phyloP scores from a whole-genome alignment of 2,888 invertebrate species.

The Smittia aterrima region DNA sequence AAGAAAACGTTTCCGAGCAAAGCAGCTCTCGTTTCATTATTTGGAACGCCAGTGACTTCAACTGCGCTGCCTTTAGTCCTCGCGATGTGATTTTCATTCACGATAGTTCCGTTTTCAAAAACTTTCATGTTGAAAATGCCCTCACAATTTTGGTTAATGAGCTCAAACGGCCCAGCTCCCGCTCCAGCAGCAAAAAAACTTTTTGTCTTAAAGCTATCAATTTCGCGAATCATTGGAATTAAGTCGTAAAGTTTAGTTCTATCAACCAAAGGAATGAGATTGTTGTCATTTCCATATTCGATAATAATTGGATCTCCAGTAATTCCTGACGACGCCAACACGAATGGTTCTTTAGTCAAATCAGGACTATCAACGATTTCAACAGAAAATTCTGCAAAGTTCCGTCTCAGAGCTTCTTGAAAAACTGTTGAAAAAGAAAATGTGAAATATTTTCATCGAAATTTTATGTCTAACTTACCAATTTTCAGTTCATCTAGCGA shows the following conservation, averaged over 20 bases:
- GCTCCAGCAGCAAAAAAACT: slow-evolving; percentile 75
- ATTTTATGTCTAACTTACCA: neutral
- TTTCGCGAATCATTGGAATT: slow-evolving; percentile 57
- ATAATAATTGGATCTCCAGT: slow-evolving; percentile 66
- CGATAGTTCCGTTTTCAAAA: slow-evolving; percentile 56
- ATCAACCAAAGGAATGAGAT: slow-evolving; percentile 71
- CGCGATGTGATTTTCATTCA: slow-evolving; percentile 70
- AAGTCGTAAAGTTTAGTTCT: slow-evolving; percentile 76
- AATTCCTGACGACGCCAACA: slow-evolving; percentile 69
- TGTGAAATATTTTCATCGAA: no score
- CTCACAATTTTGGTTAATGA: slow-evolving; percentile 81
- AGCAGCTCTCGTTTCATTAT: slow-evolving; percentile 70
- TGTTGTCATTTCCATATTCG: slow-evolving; percentile 84
- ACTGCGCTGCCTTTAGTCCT: slow-evolving; percentile 57
- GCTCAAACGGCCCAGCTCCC: slow-evolving; percentile 87
- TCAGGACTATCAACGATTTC: slow-evolving; percentile 81
- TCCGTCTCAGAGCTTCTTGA: slow-evolving; percentile 62
- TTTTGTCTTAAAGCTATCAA: slow-evolving; percentile 42
- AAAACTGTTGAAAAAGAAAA: slow-evolving; percentile 62
- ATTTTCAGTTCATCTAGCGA: neutral
- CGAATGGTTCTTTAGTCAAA: slow-evolving; percentile 73
- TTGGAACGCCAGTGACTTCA: slow-evolving; percentile 61
- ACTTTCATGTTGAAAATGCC: slow-evolving; percentile 73
- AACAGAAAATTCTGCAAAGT: slow-evolving; percentile 71
- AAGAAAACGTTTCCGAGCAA: slow-evolving; percentile 78